Conservation (phyloP, 2,888 invertebrate genomes). For the Patella caerulea region DNA sequence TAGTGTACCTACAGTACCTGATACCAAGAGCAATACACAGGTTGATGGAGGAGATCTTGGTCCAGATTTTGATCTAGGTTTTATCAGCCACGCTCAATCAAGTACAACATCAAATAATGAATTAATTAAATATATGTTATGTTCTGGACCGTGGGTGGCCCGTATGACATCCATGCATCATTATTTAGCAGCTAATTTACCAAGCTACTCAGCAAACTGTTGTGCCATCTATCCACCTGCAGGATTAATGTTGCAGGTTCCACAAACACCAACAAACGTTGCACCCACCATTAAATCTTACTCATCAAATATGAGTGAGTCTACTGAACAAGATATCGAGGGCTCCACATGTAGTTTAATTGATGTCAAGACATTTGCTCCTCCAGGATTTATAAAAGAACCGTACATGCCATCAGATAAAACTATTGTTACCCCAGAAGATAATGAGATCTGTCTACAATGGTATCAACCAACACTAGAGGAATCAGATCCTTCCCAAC, state of each 20-base stretch:
- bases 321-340: conserved; percentile 41
- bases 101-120: conserved; percentile 59
- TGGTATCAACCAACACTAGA: conserved; percentile 65
- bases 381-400: conserved; percentile 48
- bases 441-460: conserved; percentile 62
- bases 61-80: conserved; percentile 63
- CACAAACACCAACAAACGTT: conserved; percentile 37
- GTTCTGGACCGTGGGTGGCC: conserved; percentile 53
- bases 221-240: conserved; percentile 64
- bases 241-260: conserved; percentile 45
- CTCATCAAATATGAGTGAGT: conserved; percentile 43
- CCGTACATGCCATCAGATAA: conserved; percentile 47
- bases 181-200: conserved; percentile 57
- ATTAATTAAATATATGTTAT: conserved; percentile 55
- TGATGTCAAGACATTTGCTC: conserved; percentile 27
- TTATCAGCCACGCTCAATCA: conserved; percentile 62
- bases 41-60: conserved; percentile 50
- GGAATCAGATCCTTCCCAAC: conserved; percentile 47
- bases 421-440: conserved; percentile 44
- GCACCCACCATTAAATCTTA: conserved; percentile 47
- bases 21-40: conserved; percentile 26
- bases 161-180: conserved; percentile 59
- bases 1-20: conserved; percentile 39
- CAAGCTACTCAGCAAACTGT: conserved; percentile 57
- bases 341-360: conserved; percentile 8